Evolutionary conservation across 2,888 invertebrate species (phyloP), one percentile per base, ranked within the genome.

Genomic region (Orgyia antiqua): DNA sequence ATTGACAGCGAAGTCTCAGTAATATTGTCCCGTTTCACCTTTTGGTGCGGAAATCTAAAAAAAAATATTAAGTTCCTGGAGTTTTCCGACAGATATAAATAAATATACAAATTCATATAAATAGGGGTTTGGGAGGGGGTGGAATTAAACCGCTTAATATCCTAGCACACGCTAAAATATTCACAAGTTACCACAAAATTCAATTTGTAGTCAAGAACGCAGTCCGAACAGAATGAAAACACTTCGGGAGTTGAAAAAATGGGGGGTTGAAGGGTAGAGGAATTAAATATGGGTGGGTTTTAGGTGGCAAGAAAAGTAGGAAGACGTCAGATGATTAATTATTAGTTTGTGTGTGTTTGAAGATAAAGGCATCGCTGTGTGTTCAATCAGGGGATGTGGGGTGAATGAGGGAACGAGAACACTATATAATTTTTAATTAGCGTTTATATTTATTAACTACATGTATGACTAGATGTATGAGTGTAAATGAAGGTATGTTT

Each of bases 301-400:
- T 43, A 50, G 42, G 53, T 54, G 51, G 58, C 51, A 58, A 54
- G 46, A 54, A 48, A 48, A 51, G 71, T 55, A 57, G 61, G 67
- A 80, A 79, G 79, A 79, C 62, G 75, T 64, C 62, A 69, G 82
- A 83, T 86, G 84, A 86, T 83, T 86, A 86, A 84, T 86, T 86
- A 83, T 84, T 79, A 80, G 82, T 83, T 80, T 80, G 80, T 84
- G 74, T 82, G 82, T 82, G 80, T 80, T 72, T 63, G 59, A 72
- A 77, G 79, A 78, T 79, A 15, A 6, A 15, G 76, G 42, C 36
- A 35, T 8, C 6, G 6, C 34, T 46, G 51, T 45, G 51, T 47
- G 53, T 40, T 42, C 47, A 44, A 39, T 39, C 20, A 35, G 44
- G 39, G 29, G 38, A 30, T 17, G 33, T 18, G 20, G 21, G 24